Base-by-base conservation (phyloP, 2,888 invertebrate genomes). In the Caenorhabditis drosophilae region DNA sequence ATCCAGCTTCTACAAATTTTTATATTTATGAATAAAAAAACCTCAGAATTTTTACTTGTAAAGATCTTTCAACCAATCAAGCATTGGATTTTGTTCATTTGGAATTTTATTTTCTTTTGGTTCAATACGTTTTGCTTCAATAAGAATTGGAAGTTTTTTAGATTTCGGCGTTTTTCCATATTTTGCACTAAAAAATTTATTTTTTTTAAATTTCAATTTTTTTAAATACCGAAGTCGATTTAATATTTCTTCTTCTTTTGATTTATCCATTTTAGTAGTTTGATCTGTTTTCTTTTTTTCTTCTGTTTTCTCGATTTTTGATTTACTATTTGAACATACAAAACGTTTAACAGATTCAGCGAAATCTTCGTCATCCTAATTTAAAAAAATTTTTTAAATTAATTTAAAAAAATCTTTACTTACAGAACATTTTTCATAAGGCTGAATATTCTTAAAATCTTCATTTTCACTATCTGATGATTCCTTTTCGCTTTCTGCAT, bases 331-430 rank as follows among this genome's bases (percentile, higher is more conserved):
- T 31, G 36, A 15, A 1, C n/a, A n/a, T n/a, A 51, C n/a, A 23
- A 66, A 66, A 15, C 54, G 7, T 1, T 25, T 15, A 23, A 64
- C 53, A 11, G 58, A 58, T 36, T 46, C 35, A 35, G 57, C 52
- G n/a, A 64, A 64, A 0, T 64, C 64, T 4, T 51, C 54, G 31
- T 64, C 64, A 12, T 64, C 64, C 4, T 58, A 46, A 35, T 20
- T 11, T 11, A 20, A 11, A 9, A 15, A 4, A 4, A 23, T 25
- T 45, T 45, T 4, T 45, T 45, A 9, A 40, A 40, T 15, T 16
- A 7, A n/a, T 46, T 11, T 1, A 12, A 46, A 27, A 18, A n/a
- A 27, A 46, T n/a, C 6, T 7, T 34, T n/a, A 46, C 26, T 27
- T 6, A 46, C 46, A 15, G 46, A 35, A n/a, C 46, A 46, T 36